Base-by-base conservation (phyloP, 2,888 invertebrate species). In the Chloroclysta siterata region DNA sequence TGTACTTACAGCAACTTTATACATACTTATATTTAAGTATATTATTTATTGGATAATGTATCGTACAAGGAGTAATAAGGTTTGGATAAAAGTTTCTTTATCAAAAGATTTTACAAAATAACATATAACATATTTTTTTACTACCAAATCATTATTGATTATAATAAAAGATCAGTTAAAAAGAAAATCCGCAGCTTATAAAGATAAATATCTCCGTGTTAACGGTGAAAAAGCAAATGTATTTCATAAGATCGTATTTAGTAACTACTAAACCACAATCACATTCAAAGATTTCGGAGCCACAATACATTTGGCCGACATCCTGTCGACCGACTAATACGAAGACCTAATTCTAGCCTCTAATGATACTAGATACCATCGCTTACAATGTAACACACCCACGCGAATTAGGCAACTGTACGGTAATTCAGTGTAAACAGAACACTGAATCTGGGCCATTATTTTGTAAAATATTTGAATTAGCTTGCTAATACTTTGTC, bases 321-420 rank as follows among this genome's bases (percentile, higher is more conserved):
- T 33, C 36, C 17, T 52, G 17, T 52, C 36, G 51, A 51, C 51
- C 14, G 14, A 36, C 33, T 33, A 51, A 33, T 8, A 33, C 36
- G 11, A 36, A 36, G 36, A 36, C 36, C 51, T 51, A 52, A 52
- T 52, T 52, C 8, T 22, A 52, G 39, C 14, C 15, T 15, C 14
- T 36, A 51, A 39, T 52, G 13, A 36, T 52, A 39, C 17, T 17
- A 46, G 46, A 46, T 44, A 17, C 46, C 17, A 46, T 17, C 17
- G 17, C 11, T 39, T 52, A 39, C 52, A 39, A 52, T 52, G 52
- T 52, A 39, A 13, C 17, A 14, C 36, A 13, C 39, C 52, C 15
- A 39, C 51, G 15, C 8, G 36, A 15, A 51, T 36, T 50, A 50
- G 14, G 50, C 33, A 50, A 50, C 50, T 22, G 22, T 28, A 28